Conservation (phyloP, 2,888 invertebrate species). For the Trissonchulus sp. region DNA sequence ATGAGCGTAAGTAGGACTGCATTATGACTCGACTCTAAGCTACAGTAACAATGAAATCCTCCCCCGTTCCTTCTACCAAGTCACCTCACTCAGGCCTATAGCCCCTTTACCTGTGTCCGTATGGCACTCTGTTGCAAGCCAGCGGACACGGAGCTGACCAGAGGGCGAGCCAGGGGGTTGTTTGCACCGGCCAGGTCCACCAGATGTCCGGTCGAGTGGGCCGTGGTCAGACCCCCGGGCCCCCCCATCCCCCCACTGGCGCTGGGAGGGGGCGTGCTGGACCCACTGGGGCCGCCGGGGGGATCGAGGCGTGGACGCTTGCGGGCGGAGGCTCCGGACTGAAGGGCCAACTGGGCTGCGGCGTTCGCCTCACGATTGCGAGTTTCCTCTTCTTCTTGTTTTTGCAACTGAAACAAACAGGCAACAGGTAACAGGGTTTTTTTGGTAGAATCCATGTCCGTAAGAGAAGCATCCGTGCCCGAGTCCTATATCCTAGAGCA, state of each 20-base stretch:
- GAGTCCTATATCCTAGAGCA: neutral
- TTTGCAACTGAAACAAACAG: slow-evolving; percentile 41
- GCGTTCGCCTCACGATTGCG: slow-evolving; percentile 47
- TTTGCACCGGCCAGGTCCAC: too few species aligned
- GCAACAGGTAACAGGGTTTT: neutral
- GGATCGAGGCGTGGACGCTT: slow-evolving; percentile 30
- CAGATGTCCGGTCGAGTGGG: too few species aligned
- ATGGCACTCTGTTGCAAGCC: too few species aligned
- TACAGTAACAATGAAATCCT: too few species aligned
- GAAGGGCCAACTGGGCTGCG: slow-evolving; percentile 46
- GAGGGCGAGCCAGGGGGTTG: too few species aligned
- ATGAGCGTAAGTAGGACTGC: too few species aligned
- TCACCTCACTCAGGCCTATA: neutral
- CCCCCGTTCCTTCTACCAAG: neutral
- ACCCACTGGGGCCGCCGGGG: neutral
- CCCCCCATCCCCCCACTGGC: too few species aligned
- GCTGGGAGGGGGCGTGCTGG: too few species aligned
- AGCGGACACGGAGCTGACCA: too few species aligned
- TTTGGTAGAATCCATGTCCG: neutral
- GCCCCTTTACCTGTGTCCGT: too few species aligned
- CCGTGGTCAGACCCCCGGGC: too few species aligned
- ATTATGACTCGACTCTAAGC: too few species aligned
- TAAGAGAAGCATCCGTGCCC: neutral
- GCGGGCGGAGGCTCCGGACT: slow-evolving; percentile 34
- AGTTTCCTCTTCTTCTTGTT: slow-evolving; percentile 44